A percentile compares a stretch with the other conserved stretches of the same genome.
These are phyloP conservation scores for Elaphurus davidianus DNA, from an alignment of 2,113 vertebrate species.

Conservation along the genomic window DNA sequence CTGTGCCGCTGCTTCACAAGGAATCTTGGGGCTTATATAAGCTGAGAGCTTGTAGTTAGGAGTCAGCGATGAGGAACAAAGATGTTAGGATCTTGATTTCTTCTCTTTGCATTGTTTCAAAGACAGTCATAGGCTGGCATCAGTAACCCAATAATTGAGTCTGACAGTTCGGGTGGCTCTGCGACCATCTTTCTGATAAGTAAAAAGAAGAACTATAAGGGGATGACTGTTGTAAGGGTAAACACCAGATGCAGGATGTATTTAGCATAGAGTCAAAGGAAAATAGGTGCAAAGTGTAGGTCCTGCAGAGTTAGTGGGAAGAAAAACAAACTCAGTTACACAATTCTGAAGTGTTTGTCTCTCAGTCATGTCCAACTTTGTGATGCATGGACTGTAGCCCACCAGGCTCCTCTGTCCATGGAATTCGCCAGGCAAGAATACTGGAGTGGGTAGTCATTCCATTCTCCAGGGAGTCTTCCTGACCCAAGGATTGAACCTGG, in stretches of 20 bases:
- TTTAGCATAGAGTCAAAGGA: background rate
- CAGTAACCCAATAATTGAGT: background rate
- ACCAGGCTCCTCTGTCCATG: background rate
- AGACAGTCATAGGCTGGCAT: background rate
- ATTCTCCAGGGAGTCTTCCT: background rate
- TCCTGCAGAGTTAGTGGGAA: background rate
- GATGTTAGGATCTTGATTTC: background rate
- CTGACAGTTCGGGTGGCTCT: background rate
- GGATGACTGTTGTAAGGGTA: background rate
- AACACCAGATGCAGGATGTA: background rate
- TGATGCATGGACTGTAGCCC: rapidly evolving
- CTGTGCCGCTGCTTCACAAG: rapidly evolving
- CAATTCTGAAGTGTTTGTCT: background rate
- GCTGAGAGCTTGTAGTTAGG: background rate
- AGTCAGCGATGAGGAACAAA: background rate
- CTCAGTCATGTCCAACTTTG: background rate
- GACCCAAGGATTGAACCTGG: background rate
- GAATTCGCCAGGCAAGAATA: background rate
- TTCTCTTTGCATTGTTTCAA: background rate
- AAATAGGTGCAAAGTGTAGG: background rate
- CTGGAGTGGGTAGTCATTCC: background rate
- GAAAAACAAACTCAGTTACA: background rate
- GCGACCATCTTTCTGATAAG: background rate
- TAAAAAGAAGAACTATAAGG: background rate
- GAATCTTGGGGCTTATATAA: background rate